Evolutionary conservation across 2,888 invertebrate species (phyloP).

Genomic region (Trilocha varians): DNA sequence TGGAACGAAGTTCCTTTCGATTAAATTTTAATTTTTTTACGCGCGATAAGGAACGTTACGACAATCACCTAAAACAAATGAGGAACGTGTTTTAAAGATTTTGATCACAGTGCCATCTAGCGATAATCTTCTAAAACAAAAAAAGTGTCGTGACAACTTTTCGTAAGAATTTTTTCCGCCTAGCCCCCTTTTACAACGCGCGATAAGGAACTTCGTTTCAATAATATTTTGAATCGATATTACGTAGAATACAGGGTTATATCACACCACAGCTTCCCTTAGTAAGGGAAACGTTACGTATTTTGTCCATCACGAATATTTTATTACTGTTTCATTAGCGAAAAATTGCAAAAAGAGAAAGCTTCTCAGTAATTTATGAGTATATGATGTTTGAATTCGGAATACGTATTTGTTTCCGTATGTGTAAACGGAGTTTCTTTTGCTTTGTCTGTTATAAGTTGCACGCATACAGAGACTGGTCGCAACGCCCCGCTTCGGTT

Average conservation of each 20-base stretch:
- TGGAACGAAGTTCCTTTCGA: too few relatives aligned
- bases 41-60: conserved; percentile 4
- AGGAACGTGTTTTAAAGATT: too few relatives aligned
- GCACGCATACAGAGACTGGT: too few relatives aligned
- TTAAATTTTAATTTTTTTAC: too few relatives aligned
- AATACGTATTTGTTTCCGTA: not conserved
- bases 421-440: not conserved
- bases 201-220: too few relatives aligned
- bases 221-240: not conserved
- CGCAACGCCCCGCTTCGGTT: too few relatives aligned
- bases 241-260: conserved; percentile 3
- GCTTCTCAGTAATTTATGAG: conserved; percentile 2
- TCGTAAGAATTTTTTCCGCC: too few relatives aligned
- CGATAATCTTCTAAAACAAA: too few relatives aligned
- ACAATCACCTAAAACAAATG: too few relatives aligned
- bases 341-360: conserved; percentile 11
- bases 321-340: conserved; percentile 18
- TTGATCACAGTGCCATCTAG: too few relatives aligned
- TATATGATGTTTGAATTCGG: not conserved
- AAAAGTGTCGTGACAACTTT: too few relatives aligned
- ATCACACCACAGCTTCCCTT: conserved; percentile 11
- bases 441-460: not conserved
- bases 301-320: conserved; percentile 18
- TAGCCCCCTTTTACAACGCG: too few relatives aligned
- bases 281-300: conserved; percentile 10